Conservation (phyloP, 2,888 invertebrate species). For the Dexiosoma caninum region DNA sequence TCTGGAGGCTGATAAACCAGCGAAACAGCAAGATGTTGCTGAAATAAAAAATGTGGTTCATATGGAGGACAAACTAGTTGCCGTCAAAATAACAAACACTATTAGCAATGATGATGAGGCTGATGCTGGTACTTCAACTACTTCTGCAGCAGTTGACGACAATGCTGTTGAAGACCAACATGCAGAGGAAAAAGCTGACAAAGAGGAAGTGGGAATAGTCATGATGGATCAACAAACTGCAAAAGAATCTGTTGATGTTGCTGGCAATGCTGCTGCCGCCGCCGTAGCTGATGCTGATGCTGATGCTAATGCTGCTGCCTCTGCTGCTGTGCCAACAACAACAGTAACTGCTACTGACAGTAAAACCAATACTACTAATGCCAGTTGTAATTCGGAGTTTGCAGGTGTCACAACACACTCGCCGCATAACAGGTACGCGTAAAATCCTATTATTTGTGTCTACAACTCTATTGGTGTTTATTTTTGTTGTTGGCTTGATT, state of each 20-base stretch:
- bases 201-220: slow-evolving; percentile 17
- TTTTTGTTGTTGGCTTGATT: slow-evolving; percentile 6
- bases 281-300: neutral
- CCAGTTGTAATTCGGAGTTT: slow-evolving; percentile 77
- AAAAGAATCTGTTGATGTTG: slow-evolving; percentile 27
- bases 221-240: slow-evolving; percentile 49
- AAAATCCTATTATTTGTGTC: slow-evolving; percentile 38
- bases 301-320: too few relatives aligned
- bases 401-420: slow-evolving; percentile 74
- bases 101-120: neutral
- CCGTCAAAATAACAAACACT: slow-evolving; percentile 8
- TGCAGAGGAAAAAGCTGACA: too few relatives aligned
- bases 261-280: neutral
- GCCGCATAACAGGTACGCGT: slow-evolving; percentile 74
- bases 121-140: neutral
- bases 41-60: slow-evolving; percentile 28
- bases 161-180: slow-evolving; percentile 31
- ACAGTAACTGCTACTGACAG: slow-evolving; percentile 67
- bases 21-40: slow-evolving; percentile 35
- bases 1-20: slow-evolving; percentile 21
- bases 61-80: slow-evolving; percentile 15
- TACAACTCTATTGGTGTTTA: slow-evolving; percentile 33
- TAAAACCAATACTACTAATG: slow-evolving; percentile 68
- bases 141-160: slow-evolving; percentile 26
- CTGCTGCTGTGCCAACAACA: neutral